These are phyloP conservation scores for Corythaeola cristata DNA, from an alignment of 2,113 vertebrate genomes.

Conservation along the genomic window DNA sequence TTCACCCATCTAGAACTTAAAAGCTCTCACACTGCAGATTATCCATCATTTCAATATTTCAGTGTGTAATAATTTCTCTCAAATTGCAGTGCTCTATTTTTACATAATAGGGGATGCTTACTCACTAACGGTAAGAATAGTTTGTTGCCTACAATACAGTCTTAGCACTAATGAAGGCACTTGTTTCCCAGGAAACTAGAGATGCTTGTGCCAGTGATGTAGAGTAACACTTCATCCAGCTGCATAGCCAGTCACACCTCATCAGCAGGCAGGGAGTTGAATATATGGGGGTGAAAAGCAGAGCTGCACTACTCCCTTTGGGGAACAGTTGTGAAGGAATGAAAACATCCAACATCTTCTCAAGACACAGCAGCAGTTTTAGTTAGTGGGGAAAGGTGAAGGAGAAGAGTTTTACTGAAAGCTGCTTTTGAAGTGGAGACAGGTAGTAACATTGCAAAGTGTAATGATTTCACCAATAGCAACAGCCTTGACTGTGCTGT, in stretches of 20 bases:
- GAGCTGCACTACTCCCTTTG: not conserved
- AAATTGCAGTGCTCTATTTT: constrained; percentile 68
- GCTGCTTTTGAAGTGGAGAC: not conserved
- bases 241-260: not conserved
- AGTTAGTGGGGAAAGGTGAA: not conserved
- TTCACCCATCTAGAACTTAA: not conserved
- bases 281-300: not conserved
- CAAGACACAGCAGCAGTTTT: not conserved
- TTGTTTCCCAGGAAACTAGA: constrained; percentile 74
- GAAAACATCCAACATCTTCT: not conserved
- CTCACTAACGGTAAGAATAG: constrained; percentile 68
- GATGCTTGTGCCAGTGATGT: constrained; percentile 24
- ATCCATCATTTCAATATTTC: constrained; percentile 24
- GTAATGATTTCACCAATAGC: not conserved
- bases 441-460: not conserved
- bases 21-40: constrained; percentile 17
- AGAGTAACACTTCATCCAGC: not conserved
- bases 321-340: not conserved
- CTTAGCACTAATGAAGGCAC: constrained; percentile 51
- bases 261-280: not conserved
- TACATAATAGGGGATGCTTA: constrained; percentile 69
- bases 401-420: not conserved
- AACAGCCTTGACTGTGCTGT: not conserved
- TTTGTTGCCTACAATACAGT: constrained; percentile 61
- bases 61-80: constrained; percentile 21